A percentile compares a stretch with the other conserved stretches of the same genome.
Conservation (phyloP, 2,888 invertebrate genomes). For the Diadegma fenestrale region DNA sequence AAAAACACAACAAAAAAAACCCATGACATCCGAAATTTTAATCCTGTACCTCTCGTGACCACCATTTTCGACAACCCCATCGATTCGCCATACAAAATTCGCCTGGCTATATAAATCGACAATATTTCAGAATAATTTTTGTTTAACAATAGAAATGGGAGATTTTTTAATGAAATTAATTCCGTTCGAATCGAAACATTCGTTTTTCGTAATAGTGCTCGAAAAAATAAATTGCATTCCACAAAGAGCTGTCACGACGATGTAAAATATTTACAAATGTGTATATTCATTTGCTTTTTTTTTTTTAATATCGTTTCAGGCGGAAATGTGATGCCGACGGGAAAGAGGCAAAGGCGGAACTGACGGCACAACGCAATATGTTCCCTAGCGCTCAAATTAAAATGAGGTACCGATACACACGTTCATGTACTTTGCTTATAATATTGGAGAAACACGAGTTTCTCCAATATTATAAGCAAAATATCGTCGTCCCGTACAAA, state of each 20-base stretch:
- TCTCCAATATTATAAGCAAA: neutral
- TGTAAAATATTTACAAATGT: neutral
- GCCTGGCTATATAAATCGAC: too few species aligned
- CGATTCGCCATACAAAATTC: neutral
- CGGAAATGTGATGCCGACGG: slow-evolving; percentile 85
- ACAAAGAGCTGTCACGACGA: neutral
- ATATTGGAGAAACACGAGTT: neutral
- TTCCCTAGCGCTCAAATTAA: slow-evolving; percentile 85
- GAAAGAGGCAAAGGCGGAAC: slow-evolving; percentile 83
- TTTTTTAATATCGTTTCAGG: slow-evolving; percentile 78
- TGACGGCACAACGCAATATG: slow-evolving; percentile 84
- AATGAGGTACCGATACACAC: slow-evolving; percentile 80
- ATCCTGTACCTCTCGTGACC: neutral
- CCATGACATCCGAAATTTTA: neutral
- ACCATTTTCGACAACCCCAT: neutral
- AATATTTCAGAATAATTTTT: too few species aligned
- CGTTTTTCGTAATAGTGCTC: neutral
- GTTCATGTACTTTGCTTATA: slow-evolving; percentile 1
- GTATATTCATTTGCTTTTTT: slow-evolving; percentile 12
- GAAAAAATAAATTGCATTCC: neutral
- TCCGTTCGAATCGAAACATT: neutral
- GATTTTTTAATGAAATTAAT: neutral
- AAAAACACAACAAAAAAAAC: neutral
- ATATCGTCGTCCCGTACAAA: neutral
- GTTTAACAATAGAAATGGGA: neutral